Evolutionary conservation across 2,888 invertebrate species (phyloP).

Genomic region (Dasypogon diadema): DNA sequence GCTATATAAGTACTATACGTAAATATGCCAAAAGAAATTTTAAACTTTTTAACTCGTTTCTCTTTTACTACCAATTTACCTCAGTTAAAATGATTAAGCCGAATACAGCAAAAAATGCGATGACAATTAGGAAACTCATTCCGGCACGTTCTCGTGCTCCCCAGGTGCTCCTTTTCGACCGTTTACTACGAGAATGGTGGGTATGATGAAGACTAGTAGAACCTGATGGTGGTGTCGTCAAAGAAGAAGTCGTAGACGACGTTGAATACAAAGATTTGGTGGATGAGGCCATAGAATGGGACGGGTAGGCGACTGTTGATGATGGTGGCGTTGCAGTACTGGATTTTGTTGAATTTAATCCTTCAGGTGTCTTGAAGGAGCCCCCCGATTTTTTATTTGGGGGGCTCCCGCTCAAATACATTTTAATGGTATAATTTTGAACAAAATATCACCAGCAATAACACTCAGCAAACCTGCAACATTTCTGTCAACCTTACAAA

Average conservation of each 20-base stretch:
- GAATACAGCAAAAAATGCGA: constrained; percentile 91
- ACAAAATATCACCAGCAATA: background rate
- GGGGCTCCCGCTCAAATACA: constrained; percentile 66
- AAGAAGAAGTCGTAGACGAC: constrained; percentile 34
- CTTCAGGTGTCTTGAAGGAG: constrained; percentile 59
- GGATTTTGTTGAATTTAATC: constrained; percentile 46
- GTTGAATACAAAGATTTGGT: constrained; percentile 24
- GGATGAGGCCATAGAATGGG: constrained; percentile 27
- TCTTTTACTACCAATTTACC: constrained; percentile 69
- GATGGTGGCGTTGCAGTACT: background rate
- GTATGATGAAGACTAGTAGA: background rate
- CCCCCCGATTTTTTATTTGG: constrained; percentile 64
- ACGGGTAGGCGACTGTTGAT: constrained; percentile 15
- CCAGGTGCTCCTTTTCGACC: constrained; percentile 66
- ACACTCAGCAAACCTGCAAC: background rate
- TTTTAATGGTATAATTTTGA: constrained; percentile 52
- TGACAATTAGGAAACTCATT: constrained; percentile 90
- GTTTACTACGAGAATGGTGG: constrained; percentile 59
- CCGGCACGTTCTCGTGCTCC: constrained; percentile 80
- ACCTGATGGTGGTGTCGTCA: background rate
- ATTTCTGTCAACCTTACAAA: background rate
- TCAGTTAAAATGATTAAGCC: constrained; percentile 89
- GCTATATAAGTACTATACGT: too few species aligned
- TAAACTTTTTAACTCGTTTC: background rate
- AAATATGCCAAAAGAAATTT: constrained; percentile 2